These are phyloP conservation scores for Daubentonia madagascariensis DNA, from an alignment of 2,113 vertebrate genomes.

Conservation along the genomic window DNA sequence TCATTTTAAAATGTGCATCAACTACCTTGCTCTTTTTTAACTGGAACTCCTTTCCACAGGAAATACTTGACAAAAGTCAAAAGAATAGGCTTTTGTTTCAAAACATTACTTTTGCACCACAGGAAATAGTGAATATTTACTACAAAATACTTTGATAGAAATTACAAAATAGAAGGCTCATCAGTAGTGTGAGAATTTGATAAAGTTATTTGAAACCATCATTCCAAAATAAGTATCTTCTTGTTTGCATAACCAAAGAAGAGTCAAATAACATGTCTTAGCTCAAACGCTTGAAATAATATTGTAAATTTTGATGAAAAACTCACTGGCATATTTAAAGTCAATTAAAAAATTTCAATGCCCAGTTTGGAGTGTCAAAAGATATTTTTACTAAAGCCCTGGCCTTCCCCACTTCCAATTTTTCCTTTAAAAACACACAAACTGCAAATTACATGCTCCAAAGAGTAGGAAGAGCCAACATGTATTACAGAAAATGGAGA, in stretches of 20 bases:
- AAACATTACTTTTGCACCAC: not conserved
- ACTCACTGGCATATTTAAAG: not conserved
- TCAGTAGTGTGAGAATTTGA: not conserved
- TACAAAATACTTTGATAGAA: not conserved
- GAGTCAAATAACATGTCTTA: not conserved
- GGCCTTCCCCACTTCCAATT: not conserved
- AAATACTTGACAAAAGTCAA: not conserved
- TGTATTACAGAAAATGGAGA: not conserved
- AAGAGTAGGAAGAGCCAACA: not conserved
- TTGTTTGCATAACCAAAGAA: not conserved
- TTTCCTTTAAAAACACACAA: not conserved
- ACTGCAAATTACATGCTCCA: not conserved
- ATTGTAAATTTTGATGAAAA: not conserved
- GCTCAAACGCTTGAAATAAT: not conserved
- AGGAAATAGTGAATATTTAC: not conserved
- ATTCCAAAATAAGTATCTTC: not conserved
- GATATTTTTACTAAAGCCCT: not conserved
- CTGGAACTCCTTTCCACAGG: not conserved
- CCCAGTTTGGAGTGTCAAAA: not conserved
- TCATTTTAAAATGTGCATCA: not conserved
- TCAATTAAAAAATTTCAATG: not conserved
- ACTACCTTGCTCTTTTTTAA: not conserved
- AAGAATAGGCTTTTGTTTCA: not conserved
- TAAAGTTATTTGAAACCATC: not conserved
- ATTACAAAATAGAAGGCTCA: not conserved